These are phyloP conservation scores for Ursus arctos DNA, from an alignment of 2,113 vertebrate genomes.

Conservation along the genomic window DNA sequence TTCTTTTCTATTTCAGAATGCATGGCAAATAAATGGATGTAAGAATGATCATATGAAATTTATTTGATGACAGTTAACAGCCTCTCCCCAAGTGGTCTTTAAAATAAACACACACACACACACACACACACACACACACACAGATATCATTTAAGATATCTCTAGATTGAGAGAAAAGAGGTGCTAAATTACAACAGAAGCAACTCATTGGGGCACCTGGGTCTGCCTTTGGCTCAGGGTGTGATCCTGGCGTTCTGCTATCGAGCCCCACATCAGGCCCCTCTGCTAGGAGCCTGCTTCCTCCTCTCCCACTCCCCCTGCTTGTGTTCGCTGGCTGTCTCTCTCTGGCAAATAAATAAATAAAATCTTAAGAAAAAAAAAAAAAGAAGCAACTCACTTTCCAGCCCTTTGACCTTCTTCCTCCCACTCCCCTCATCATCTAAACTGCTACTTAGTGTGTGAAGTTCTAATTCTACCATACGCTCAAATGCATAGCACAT, in stretches of 20 bases:
- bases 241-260: too few species aligned
- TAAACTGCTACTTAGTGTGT: neutral
- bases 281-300: too few species aligned
- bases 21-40: constrained; percentile 44
- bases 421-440: neutral
- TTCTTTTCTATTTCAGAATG: constrained; percentile 49
- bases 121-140: constrained; percentile 53
- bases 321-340: too few species aligned
- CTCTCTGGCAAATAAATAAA: too few species aligned
- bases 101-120: constrained; percentile 61
- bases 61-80: constrained; percentile 69
- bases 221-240: too few species aligned
- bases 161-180: neutral
- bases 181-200: constrained; percentile 7
- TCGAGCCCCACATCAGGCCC: too few species aligned
- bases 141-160: constrained; percentile 9
- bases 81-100: constrained; percentile 50
- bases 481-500: neutral
- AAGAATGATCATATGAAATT: constrained; percentile 70
- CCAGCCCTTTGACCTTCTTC: neutral
- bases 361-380: too few species aligned
- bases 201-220: neutral
- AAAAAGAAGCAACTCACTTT: neutral
- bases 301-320: too few species aligned
- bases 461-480: neutral